phyloP scores from a whole-genome alignment of 2,113 vertebrate genomes.

The Mugil cephalus region DNA sequence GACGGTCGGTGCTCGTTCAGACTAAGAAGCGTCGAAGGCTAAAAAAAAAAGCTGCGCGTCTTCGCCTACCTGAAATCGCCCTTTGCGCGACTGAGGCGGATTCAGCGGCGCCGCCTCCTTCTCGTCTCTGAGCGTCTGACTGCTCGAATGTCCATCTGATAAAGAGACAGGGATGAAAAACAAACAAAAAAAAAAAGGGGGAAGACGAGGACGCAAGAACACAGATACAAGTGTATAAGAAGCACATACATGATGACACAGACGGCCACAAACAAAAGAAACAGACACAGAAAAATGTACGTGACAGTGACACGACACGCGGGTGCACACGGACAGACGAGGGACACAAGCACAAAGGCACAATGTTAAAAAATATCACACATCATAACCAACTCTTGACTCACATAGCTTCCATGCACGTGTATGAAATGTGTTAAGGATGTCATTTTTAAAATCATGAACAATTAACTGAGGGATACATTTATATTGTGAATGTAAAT shows the following conservation, averaged over 20 bases:
- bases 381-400: constrained; percentile 37
- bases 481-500: constrained; percentile 25
- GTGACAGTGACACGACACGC: constrained; percentile 37
- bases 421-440: constrained; percentile 45
- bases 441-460: constrained; percentile 26
- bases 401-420: constrained; percentile 62
- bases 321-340: constrained; percentile 63
- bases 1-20: background rate
- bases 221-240: constrained; percentile 62
- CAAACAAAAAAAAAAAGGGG: constrained; percentile 62
- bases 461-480: constrained; percentile 30
- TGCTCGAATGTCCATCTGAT: constrained; percentile 74
- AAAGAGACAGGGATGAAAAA: constrained; percentile 65
- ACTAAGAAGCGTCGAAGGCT: no score
- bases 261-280: constrained; percentile 49
- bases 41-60: background rate
- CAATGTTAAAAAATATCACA: constrained; percentile 63
- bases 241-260: constrained; percentile 39
- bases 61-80: constrained; percentile 80
- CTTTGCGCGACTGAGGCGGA: constrained; percentile 70
- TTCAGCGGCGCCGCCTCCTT: constrained; percentile 51
- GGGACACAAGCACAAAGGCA: constrained; percentile 63
- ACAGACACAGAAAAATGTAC: constrained; percentile 43
- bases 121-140: constrained; percentile 67
- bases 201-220: constrained; percentile 55